A percentile compares a stretch with the other conserved stretches of the same genome.
phyloP scores from a whole-genome alignment of 2,113 vertebrate species.

The Nansenia antarctica region DNA sequence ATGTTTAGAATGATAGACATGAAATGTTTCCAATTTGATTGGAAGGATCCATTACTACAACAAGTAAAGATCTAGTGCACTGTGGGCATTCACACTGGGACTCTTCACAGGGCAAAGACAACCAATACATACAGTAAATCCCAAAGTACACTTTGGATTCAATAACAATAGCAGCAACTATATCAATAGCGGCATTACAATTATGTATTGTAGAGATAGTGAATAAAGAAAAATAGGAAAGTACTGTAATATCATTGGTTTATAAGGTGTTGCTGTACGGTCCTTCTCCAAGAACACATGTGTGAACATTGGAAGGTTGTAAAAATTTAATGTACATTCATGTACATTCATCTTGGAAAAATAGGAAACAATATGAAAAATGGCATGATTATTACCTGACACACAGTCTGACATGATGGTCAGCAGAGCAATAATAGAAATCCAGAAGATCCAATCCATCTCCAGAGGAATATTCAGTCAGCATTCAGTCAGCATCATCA shows the following conservation, averaged over 20 bases:
- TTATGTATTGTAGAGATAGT: not conserved
- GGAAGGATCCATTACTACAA: not conserved
- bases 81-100: too few species aligned
- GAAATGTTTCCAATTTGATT: not conserved
- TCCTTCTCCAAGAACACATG: too few species aligned
- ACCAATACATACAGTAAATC: not conserved
- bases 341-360: not conserved
- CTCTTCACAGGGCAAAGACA: too few species aligned
- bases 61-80: too few species aligned
- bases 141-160: not conserved
- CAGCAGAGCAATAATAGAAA: not conserved
- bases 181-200: not conserved
- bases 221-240: too few species aligned
- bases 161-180: not conserved
- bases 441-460: constrained; percentile 27
- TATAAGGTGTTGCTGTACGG: too few species aligned
- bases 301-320: too few species aligned
- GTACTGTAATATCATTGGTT: too few species aligned
- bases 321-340: too few species aligned
- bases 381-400: constrained; percentile 30
- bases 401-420: not conserved
- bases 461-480: not conserved
- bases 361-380: not conserved
- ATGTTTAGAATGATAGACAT: not conserved
- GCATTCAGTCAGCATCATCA: not conserved